phyloP scores from a whole-genome alignment of 1,140 invertebrate genomes.

The Stegodyphus dumicola region DNA sequence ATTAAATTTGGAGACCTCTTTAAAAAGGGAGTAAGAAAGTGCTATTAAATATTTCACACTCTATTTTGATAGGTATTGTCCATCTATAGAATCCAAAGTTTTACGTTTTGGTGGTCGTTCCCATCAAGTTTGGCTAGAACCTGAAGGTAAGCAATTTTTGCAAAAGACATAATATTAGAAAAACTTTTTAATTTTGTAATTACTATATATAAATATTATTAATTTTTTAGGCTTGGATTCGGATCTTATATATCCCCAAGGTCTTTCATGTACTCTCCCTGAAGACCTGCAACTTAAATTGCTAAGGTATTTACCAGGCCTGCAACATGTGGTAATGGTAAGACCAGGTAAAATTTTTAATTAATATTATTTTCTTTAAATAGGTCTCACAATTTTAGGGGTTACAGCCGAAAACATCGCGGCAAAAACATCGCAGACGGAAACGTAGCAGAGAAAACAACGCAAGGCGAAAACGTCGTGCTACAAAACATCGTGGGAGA shows the following conservation, averaged over 20 bases:
- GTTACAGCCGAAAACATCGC: too few relatives aligned
- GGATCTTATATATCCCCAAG: constrained; percentile 87
- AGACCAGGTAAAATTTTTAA: constrained; percentile 73
- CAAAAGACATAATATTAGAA: not conserved
- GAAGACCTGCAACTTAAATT: constrained; percentile 82
- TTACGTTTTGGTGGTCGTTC: constrained; percentile 76
- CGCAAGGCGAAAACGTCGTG: too few relatives aligned
- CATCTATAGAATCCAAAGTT: constrained; percentile 93
- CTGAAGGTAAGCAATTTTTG: constrained; percentile 76
- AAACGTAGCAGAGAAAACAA: too few relatives aligned
- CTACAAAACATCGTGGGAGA: too few relatives aligned
- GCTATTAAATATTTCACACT: constrained; percentile 3
- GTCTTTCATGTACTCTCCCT: constrained; percentile 88
- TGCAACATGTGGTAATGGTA: constrained; percentile 81
- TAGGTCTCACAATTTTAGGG: too few relatives aligned
- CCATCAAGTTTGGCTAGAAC: constrained; percentile 92
- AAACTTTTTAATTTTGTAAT: not conserved
- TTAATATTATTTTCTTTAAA: not conserved
- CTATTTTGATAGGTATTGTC: constrained; percentile 78
- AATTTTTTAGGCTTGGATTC: constrained; percentile 74
- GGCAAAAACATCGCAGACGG: too few relatives aligned
- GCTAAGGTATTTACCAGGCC: constrained; percentile 78
- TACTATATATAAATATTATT: too few relatives aligned
- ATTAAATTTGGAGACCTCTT: too few relatives aligned
- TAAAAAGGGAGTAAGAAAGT: too few relatives aligned